Percentiles rank a stretch among this genome's conserved stretches.
These are phyloP conservation scores for Limonius californicus DNA, from an alignment of 1,140 invertebrate genomes.

Conservation along the genomic window DNA sequence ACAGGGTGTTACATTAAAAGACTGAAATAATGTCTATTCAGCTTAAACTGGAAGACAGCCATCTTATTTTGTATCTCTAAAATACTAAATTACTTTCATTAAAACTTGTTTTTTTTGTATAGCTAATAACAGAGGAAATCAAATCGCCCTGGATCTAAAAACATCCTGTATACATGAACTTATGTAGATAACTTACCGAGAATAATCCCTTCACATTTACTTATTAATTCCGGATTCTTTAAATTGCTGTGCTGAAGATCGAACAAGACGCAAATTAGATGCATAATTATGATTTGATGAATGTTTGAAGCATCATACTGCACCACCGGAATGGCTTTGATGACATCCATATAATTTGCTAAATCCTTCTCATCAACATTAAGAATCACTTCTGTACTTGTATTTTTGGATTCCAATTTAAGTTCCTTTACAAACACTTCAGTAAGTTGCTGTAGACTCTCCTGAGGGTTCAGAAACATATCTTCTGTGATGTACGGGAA, in stretches of 20 bases:
- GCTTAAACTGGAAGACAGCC: no score
- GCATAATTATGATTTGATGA: neutral
- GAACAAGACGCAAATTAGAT: neutral
- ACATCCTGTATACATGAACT: no score
- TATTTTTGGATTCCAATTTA: neutral
- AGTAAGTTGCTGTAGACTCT: neutral
- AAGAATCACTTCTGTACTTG: neutral
- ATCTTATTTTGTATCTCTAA: no score
- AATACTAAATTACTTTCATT: no score
- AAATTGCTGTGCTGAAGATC: neutral
- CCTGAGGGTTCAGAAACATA: neutral
- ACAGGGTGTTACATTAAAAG: no score
- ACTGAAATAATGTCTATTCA: no score
- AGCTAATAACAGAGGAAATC: no score
- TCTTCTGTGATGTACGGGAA: neutral
- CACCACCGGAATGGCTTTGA: neutral
- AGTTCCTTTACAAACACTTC: neutral
- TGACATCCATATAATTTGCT: neutral
- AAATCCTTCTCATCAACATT: neutral
- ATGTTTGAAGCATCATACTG: neutral
- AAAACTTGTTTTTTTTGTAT: no score
- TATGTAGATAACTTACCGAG: constrained; percentile 8
- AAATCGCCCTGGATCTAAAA: no score
- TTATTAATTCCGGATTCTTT: neutral
- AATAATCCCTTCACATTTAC: neutral